Evolutionary conservation across 1,140 invertebrate genomes (phyloP).

Genomic region (Leucophenga varia): DNA sequence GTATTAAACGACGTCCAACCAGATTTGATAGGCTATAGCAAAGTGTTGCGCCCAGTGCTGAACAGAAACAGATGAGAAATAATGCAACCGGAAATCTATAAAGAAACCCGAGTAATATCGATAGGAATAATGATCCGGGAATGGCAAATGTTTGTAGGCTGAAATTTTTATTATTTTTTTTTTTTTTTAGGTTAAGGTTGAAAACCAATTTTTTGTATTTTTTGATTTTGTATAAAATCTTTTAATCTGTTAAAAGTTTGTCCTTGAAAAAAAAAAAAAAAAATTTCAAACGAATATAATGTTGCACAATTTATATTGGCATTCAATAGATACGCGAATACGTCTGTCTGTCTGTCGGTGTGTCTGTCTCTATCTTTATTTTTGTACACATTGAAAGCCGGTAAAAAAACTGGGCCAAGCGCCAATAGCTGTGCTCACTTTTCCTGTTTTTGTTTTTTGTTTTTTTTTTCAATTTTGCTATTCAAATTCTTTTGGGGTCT

Average conservation of each 20-base stretch:
- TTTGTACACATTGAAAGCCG: conserved; percentile 13
- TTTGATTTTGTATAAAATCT: neutral
- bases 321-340: conserved; percentile 36
- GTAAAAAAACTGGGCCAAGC: too few species aligned
- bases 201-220: conserved; percentile 1
- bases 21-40: conserved; percentile 93
- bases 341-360: conserved; percentile 2
- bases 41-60: conserved; percentile 90
- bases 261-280: too few species aligned
- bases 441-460: too few species aligned
- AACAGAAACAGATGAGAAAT: conserved; percentile 91
- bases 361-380: conserved; percentile 7
- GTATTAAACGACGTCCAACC: conserved; percentile 81
- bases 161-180: conserved; percentile 25
- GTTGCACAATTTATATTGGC: neutral
- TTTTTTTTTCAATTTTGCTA: too few species aligned
- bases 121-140: conserved; percentile 97
- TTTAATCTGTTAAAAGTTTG: too few species aligned
- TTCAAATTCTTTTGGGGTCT: too few species aligned
- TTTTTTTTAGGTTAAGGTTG: conserved; percentile 31
- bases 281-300: neutral
- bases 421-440: too few species aligned
- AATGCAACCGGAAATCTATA: conserved; percentile 92
- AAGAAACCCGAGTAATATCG: conserved; percentile 95
- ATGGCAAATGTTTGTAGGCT: conserved; percentile 99